phyloP scores from a whole-genome alignment of 2,888 invertebrate genomes.

The Acrobasis suavella region DNA sequence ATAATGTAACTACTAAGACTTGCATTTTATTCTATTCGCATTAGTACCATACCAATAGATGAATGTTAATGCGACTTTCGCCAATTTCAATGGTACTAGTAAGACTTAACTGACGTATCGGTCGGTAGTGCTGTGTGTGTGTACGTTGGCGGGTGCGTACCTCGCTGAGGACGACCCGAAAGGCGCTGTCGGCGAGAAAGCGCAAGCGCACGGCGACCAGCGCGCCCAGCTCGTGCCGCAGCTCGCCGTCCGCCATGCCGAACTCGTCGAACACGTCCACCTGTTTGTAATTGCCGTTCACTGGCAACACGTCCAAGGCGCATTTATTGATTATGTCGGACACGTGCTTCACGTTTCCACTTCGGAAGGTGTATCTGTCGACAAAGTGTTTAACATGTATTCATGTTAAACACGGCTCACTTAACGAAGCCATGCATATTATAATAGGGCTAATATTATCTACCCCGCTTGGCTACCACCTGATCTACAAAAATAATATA shows the following conservation, averaged over 20 bases:
- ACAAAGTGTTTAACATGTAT: background rate
- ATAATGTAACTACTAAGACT: no score
- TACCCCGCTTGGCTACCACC: no score
- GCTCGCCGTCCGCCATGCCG: conserved; percentile 89
- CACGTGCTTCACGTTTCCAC: conserved; percentile 94
- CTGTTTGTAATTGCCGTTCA: conserved; percentile 84
- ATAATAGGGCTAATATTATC: no score
- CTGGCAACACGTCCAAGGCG: conserved; percentile 89
- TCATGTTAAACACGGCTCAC: no score
- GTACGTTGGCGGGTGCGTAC: conserved; percentile 67
- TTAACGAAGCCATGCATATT: no score
- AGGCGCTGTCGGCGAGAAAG: conserved; percentile 90
- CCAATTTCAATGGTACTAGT: no score
- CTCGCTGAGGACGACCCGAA: conserved; percentile 96
- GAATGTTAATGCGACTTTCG: no score
- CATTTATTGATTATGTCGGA: conserved; percentile 94
- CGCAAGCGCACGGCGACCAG: conserved; percentile 88
- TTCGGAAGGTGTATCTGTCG: conserved; percentile 90
- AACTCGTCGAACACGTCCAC: conserved; percentile 90
- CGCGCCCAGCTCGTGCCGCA: conserved; percentile 86
- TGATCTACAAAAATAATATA: no score
- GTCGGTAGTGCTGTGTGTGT: no score
- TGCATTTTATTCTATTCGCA: no score
- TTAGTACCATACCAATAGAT: no score
- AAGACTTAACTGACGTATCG: no score